Evolutionary conservation across 37 sponge, comb jelly and placozoan species (phyloP), one percentile per base, ranked within the genome.

Genomic region (Aphrocallistes beatrix): DNA sequence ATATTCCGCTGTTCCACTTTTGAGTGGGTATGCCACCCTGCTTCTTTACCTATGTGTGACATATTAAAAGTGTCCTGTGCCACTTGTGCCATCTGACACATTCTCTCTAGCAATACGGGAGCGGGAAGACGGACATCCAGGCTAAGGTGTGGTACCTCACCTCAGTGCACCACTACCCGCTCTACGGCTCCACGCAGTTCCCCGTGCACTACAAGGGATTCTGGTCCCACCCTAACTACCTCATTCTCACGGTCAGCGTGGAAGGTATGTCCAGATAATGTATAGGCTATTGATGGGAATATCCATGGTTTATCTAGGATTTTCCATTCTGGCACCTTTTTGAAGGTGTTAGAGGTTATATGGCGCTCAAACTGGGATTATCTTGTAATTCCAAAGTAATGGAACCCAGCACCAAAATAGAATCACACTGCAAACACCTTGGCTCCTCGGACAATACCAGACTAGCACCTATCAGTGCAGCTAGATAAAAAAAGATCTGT

Each of bases 141-240:
- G 94, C 97, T 45, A 96, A 96, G 83, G 97, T 96, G 37, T 94
- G 94, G 94, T 96, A 96, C 88, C 90, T 96, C 50, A 96, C 94
- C 10, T 92, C 94, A 32, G 91, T 96, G 75, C 92, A 96, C 82
- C 90, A 96, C 88, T 96, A 93, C 37, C 94, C 88, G 0, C 92
- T 96, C 51, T 96, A 96, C 51, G 97, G 97, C 40, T 50, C 86
- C 86, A 88, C 90, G 17, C 84, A 92, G 81, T 96, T 94, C 91
- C 85, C 51, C 10, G 97, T 96, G 39, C 34, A 51, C 84, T 94
- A 96, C 90, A 96, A 96, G 86, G 97, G 97, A 34, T 96, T 94
- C 94, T 96, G 97, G 97, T 90, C 93, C 0, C 85, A 96, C 51
- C 94, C 97, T 16, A 96, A 94, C 69, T 84, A 82, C 60, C 88